Evolutionary conservation across 2,797 vertebrate species (phyloP), one percentile per base, ranked within the genome.

Genomic region (Rhadinocentrus ornatus): DNA sequence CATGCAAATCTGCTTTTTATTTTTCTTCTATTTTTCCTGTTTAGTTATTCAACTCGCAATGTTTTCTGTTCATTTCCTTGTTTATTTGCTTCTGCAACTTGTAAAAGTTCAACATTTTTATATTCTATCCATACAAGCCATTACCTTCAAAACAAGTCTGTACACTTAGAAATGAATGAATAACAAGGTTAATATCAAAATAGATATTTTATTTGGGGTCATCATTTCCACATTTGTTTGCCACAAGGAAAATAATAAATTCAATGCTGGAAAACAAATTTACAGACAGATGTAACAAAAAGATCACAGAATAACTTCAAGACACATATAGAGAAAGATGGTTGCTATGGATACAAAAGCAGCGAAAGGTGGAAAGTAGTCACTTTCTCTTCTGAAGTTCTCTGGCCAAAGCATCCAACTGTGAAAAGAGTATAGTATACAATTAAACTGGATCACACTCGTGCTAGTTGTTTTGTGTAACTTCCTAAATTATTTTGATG

Each of bases 311-410:
- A 76, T 62, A 22, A 70, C 0, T 0, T 39, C 3, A 61, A 56
- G 69, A 75, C 48, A 12, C 34, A 18, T 10, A 69, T 15, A 39
- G 50, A 71, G 66, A 35, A 71, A 27, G 26, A 74, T 9, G 15
- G 60, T 74, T 35, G 55, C 54, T 6, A 11, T 32, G 29, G 12
- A 37, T 78, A 88, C 80, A 84, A 86, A 83, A 85, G 41, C 48
- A 11, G 0, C 16, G 9, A 1, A 11, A 10, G 22, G 11, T 32
- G 13, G 32, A 37, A 65, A 20, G 39, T 18, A 13, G 59, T 95
- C 90, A 96, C 80, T 96, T 95, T 75, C 84, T 95, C 85, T 93
- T 95, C 81, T 94, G 93, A 44, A 94, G 92, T 73, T 94, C 93
- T 82, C 92, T 93, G 59, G 93, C 86, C 62, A 96, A 85, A 27